Percentiles rank a stretch among this genome's conserved stretches.
Conservation (phyloP, 2,797 vertebrate species). For the Lateolabrax maculatus region DNA sequence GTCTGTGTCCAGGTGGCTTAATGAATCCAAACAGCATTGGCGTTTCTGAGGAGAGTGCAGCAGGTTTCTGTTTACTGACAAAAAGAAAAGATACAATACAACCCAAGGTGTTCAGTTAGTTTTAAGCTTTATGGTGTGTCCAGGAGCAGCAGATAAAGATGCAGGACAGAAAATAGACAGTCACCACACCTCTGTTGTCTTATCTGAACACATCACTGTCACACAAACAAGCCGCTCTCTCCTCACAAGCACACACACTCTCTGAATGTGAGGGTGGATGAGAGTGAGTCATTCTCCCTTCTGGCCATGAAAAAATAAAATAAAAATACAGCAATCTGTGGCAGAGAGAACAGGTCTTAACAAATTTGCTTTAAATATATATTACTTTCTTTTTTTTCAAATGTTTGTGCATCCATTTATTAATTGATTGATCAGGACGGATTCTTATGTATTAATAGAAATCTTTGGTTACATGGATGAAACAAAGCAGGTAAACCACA, state of each 20-base stretch:
- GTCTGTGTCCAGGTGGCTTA: background rate
- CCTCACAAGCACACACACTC: slow-evolving; percentile 51
- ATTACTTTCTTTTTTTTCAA: slow-evolving; percentile 3
- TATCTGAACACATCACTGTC: slow-evolving; percentile 72
- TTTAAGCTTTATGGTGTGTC: slow-evolving; percentile 36
- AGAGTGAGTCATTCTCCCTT: slow-evolving; percentile 77
- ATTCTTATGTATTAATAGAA: too few species aligned
- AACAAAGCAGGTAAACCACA: background rate
- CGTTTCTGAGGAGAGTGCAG: background rate
- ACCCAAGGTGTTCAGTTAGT: slow-evolving; percentile 23
- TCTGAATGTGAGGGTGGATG: slow-evolving; percentile 69
- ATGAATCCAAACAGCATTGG: background rate
- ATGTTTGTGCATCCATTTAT: background rate
- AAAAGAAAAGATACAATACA: slow-evolving; percentile 28
- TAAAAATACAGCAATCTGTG: slow-evolving; percentile 50
- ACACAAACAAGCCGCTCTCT: slow-evolving; percentile 68
- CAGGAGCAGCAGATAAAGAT: slow-evolving; percentile 59
- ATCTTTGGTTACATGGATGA: background rate
- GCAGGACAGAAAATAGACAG: slow-evolving; percentile 65
- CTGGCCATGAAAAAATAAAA: slow-evolving; percentile 62
- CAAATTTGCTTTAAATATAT: slow-evolving; percentile 44
- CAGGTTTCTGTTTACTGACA: slow-evolving; percentile 11
- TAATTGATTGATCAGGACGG: background rate
- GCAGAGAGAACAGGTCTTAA: slow-evolving; percentile 38
- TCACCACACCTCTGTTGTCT: slow-evolving; percentile 72